Base-by-base conservation (phyloP, 1,140 invertebrate genomes). In the Drosophila obscura region DNA sequence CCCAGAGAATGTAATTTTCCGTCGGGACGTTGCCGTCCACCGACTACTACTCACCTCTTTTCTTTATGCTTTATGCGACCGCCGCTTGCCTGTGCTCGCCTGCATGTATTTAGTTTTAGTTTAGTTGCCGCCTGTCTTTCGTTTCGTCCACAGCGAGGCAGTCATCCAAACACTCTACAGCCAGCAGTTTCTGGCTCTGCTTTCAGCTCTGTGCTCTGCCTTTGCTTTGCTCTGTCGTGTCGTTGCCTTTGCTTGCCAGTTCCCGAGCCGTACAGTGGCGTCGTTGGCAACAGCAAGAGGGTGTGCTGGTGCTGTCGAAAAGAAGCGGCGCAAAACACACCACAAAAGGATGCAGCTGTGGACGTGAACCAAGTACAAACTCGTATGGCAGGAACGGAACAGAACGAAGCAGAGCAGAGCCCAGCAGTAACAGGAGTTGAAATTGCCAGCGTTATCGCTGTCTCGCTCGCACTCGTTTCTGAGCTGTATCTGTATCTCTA, bases 101-200 rank as follows among this genome's bases (percentile, higher is more conserved):
- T 51, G 61, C 61, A 64, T 52, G 65, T 63, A 64, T 60, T 48
- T 60, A 35, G 68, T 64, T 76, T 69, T 60, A 41, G 35, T 65
- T 84, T 85, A 84, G 81, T 84, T 77, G 81, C 81, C 81, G 81
- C 81, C 81, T 85, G 81, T 84, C 81, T 80, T 85, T 80, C 81
- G 80, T 83, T 83, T 80, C 81, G 80, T 83, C 80, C 81, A 84
- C 74, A 77, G 74, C 74, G 71, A 77, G 74, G 71, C 74, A 77
- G 74, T 73, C 81, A 84, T 79, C 81, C 61, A 83, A 83, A 83
- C 81, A 87, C 80, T 80, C 83, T 84, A 59, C 66, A 87, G 83
- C 80, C 73, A 73, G 73, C 67, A 65, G 35, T 39, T 39, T 77
- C 67, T 71, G 80, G 56, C 50, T 68, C 57, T 69, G 67, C 66